These are phyloP conservation scores for Hydriomena furcata DNA, from an alignment of 2,888 invertebrate species.

Conservation along the genomic window DNA sequence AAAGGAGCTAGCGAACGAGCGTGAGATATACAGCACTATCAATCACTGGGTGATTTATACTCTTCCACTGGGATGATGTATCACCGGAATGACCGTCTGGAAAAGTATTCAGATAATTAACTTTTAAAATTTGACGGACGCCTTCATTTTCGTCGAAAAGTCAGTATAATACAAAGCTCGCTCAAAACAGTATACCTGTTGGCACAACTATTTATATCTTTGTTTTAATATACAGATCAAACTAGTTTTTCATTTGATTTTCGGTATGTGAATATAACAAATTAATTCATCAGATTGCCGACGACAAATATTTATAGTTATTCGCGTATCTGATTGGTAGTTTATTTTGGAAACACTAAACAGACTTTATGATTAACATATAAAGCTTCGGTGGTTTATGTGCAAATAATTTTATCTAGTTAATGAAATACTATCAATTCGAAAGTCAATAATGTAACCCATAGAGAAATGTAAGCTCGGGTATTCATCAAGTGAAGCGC, in stretches of 20 bases:
- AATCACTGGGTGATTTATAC: constrained; percentile 81
- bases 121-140: constrained; percentile 80
- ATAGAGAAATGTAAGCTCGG: constrained; percentile 17
- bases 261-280: constrained; percentile 10
- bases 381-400: too few relatives aligned
- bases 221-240: constrained; percentile 21
- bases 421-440: constrained; percentile 16
- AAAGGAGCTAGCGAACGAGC: constrained; percentile 77
- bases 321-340: constrained; percentile 15
- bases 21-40: constrained; percentile 79
- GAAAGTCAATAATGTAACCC: constrained; percentile 21
- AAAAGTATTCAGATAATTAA: constrained; percentile 80
- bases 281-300: constrained; percentile 14
- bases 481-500: constrained; percentile 64
- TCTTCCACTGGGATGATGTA: constrained; percentile 75
- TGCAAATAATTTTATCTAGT: too few relatives aligned
- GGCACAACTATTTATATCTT: too few relatives aligned
- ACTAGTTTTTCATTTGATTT: constrained; percentile 9
- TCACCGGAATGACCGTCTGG: constrained; percentile 62
- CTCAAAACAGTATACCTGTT: too few relatives aligned
- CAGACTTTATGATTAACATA: constrained; percentile 6
- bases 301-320: constrained; percentile 12
- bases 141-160: constrained; percentile 62
- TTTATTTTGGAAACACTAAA: constrained; percentile 11
- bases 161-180: too few relatives aligned